Evolutionary conservation across 2,888 invertebrate species (phyloP).

Genomic region (Lithophane socia): DNA sequence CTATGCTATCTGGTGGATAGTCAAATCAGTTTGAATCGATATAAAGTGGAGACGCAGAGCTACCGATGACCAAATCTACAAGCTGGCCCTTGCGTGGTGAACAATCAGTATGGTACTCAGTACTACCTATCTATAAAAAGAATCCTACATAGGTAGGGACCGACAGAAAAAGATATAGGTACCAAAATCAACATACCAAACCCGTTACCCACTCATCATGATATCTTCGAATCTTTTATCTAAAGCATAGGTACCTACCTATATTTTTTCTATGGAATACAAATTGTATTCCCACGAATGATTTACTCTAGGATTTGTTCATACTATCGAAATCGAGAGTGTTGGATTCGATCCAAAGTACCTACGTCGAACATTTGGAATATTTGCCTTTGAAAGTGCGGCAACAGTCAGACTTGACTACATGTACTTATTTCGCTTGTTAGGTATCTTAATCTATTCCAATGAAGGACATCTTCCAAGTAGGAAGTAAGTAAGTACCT

Average conservation of each 20-base stretch:
- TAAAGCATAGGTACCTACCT: background rate
- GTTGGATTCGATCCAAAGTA: conserved; percentile 17
- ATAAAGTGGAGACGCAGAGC: no score
- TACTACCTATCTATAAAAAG: no score
- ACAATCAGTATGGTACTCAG: background rate
- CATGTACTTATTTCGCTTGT: background rate
- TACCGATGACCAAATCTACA: background rate
- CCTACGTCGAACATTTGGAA: conserved; percentile 1
- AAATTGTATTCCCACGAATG: background rate
- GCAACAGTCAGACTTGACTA: background rate
- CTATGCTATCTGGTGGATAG: background rate
- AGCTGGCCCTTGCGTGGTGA: no score
- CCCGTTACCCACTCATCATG: background rate
- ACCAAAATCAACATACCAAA: background rate
- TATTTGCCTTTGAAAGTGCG: conserved; percentile 3
- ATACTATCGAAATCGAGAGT: conserved; percentile 1
- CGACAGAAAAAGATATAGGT: background rate
- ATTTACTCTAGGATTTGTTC: background rate
- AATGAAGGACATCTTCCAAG: no score
- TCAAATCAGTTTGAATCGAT: background rate
- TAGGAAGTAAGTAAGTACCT: background rate
- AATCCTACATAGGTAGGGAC: background rate
- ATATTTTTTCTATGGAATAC: background rate
- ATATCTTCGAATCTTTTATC: background rate
- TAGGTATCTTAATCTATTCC: background rate